A percentile compares a stretch with the other conserved stretches of the same genome.
Conservation (phyloP, 92 coral and sea anemone genomes). For the Micromussa lordhowensis region DNA sequence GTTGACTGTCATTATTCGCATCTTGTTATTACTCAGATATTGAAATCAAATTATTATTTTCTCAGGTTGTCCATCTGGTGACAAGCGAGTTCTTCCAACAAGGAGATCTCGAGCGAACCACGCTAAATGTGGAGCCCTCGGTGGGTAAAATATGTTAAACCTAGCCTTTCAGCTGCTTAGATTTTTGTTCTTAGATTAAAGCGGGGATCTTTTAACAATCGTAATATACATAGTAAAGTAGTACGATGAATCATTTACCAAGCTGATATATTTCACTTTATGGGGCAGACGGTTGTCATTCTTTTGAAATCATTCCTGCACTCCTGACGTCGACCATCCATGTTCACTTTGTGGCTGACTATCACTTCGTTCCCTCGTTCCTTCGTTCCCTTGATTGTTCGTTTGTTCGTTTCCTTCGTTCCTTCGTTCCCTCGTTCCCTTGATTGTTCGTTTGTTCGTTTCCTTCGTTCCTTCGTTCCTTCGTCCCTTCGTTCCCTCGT, state of each 20-base stretch:
- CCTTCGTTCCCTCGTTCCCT: too few relatives aligned
- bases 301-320: not conserved
- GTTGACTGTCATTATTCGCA: not conserved
- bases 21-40: not conserved
- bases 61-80: slow-evolving; percentile 92
- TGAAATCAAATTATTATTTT: not conserved
- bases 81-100: slow-evolving; percentile 98
- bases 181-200: not conserved
- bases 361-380: not conserved
- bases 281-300: too few relatives aligned
- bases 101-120: slow-evolving; percentile 95
- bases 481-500: too few relatives aligned
- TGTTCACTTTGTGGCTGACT: not conserved
- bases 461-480: not conserved
- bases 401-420: not conserved
- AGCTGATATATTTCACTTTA: too few relatives aligned
- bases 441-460: not conserved
- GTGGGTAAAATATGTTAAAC: slow-evolving; percentile 23
- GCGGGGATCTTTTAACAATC: not conserved
- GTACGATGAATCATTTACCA: not conserved
- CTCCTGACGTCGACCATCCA: not conserved
- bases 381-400: not conserved
- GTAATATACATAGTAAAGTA: not conserved
- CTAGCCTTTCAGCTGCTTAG: not conserved
- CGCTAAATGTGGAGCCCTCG: slow-evolving; percentile 85